These are phyloP conservation scores for Drosophila miranda DNA, from an alignment of 1,140 invertebrate genomes.

Conservation along the genomic window DNA sequence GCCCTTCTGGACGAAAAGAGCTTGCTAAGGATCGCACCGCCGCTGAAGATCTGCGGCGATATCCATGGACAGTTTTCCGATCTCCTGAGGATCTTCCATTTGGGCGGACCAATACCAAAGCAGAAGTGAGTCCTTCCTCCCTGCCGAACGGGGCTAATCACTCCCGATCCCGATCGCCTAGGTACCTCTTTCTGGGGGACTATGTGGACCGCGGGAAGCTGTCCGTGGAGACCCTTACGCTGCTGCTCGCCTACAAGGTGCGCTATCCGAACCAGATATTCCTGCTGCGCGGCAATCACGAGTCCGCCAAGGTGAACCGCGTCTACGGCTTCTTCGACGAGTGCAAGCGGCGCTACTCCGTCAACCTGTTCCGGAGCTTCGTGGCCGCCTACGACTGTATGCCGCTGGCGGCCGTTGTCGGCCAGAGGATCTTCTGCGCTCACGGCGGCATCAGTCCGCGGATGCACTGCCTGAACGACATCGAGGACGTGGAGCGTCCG, in stretches of 20 bases:
- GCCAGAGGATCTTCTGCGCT: slow-evolving; percentile 98
- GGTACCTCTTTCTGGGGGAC: slow-evolving; percentile 97
- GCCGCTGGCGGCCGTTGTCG: slow-evolving; percentile 96
- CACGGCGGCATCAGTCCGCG: slow-evolving; percentile 95
- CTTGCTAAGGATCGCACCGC: slow-evolving; percentile 93
- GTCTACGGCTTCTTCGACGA: slow-evolving; percentile 97
- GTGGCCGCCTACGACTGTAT: slow-evolving; percentile 84
- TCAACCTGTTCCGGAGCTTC: slow-evolving; percentile 99
- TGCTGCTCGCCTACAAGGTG: slow-evolving; percentile 97
- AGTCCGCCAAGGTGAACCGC: slow-evolving; percentile 87
- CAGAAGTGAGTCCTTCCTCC: too few species aligned
- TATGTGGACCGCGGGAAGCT: slow-evolving; percentile 93
- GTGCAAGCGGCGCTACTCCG: slow-evolving; percentile 97
- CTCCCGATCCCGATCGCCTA: too few species aligned
- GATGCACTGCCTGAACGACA: slow-evolving; percentile 94
- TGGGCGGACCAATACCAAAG: too few species aligned
- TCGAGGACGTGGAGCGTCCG: slow-evolving; percentile 92
- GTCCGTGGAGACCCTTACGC: slow-evolving; percentile 93
- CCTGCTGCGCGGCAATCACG: slow-evolving; percentile 87
- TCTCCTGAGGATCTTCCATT: not conserved
- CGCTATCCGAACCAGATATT: slow-evolving; percentile 94
- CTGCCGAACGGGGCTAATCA: too few species aligned
- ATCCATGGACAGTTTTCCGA: slow-evolving; percentile 93
- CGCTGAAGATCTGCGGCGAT: slow-evolving; percentile 84
- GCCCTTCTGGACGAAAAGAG: slow-evolving; percentile 94